Evolutionary conservation across 2,113 vertebrate genomes (phyloP), one percentile per base, ranked within the genome.

Genomic region (Otus sunia): DNA sequence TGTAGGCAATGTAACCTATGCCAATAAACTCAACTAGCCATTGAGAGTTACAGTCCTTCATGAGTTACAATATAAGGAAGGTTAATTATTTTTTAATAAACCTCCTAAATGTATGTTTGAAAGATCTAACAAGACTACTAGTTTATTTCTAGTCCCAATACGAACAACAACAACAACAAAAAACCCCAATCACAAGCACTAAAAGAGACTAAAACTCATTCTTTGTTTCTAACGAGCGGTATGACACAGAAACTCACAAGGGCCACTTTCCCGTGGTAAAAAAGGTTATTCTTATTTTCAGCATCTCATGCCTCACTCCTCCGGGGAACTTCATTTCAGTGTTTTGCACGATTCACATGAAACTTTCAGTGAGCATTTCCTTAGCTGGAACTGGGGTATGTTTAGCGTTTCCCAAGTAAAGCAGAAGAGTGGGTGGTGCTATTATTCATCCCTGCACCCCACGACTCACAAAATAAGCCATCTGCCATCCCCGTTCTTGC

Each of bases 391-490:
- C 75, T 60, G 90, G 66, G 95, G 90, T 86, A 92, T 82, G 91
- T 69, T 92, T 90, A 94, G 90, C 91, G 47, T 87, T 96, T 94
- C 92, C 90, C 93, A 92, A 96, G 91, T 96, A 95, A 96, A 97
- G 92, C 92, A 88, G 93, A 91, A 84, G 89, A 92, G 56, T 97
- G 95, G 97, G 96, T 96, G 95, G 96, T 97, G 92, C 97, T 97
- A 96, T 97, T 97, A 98, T 98, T 97, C 97, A 98, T 97, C 97
- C 60, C 97, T 94, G 97, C 96, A 96, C 97, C 98, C 97, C 96
- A 94, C 93, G 96, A 93, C 97, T 98, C 96, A 85, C 94, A 96
- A 95, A 98, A 97, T 56, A 96, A 97, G 94, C 98, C 98, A 98
- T 98, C 98, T 98, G 98, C 97, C 97, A 95, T 90, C 22, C 82